Base-by-base conservation (phyloP, 2,888 invertebrate species). In the Caenorhabditis angaria region DNA sequence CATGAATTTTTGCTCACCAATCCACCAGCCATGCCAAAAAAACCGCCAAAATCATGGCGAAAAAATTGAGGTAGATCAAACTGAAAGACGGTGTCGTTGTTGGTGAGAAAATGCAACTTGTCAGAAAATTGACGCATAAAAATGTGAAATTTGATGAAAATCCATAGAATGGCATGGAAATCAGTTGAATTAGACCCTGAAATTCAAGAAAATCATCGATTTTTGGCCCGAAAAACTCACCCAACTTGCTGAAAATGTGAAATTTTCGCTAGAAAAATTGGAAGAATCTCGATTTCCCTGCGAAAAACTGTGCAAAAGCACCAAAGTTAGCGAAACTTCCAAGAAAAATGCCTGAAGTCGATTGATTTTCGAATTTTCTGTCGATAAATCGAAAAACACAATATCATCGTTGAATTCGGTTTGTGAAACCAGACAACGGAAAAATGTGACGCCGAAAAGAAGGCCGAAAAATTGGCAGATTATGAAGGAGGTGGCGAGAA, bases 181-280 rank as follows among this genome's bases (percentile, higher is more conserved):
- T 56, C 24, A 73, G 69, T 54, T 73, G 73, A 25, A 69, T 63
- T 60, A 73, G 63, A n/a, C 65, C 69, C 73, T 73, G 60, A 10
- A 68, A 56, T 10, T 35, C 35, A 54, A 14, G 2, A 3, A 8
- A 29, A 28, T 55, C 12, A 12, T 35, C 2, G 1, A 24, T 22
- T 41, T n/a, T n/a, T n/a, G n/a, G n/a, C n/a, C n/a, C n/a, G n/a
- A n/a, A n/a, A n/a, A n/a, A 29, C 24, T 32, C 32, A 71, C 71
- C 72, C 67, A 72, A 5, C 68, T 27, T 20, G 58, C 54, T 2
- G 72, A 60, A 10, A 68, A 61, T 0, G 60, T 53, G 14, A 60
- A 41, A 41, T 41, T 41, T 10, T 12, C 18, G 18, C 41, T 12
- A 6, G 41, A 20, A 8, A 64, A 61, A 3, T 28, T 61, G n/a